Base-by-base conservation (phyloP, 1,140 invertebrate genomes). In the Hycleus phaleratus region DNA sequence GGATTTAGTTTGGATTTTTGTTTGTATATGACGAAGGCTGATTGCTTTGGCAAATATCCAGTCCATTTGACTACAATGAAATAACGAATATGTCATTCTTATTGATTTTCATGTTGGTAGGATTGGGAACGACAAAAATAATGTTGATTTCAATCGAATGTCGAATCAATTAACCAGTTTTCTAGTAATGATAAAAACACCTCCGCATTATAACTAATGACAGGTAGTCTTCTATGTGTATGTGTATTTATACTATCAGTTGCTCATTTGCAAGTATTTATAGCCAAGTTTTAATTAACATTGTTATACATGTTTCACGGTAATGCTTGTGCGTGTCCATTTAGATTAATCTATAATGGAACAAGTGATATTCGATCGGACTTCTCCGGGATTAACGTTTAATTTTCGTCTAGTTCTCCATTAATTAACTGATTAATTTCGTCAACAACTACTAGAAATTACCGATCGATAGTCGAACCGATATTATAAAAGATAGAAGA, bases 1-100 rank as follows among this genome's bases (percentile, higher is more conserved):
- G 64, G 63, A 65, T 68, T 67, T 60, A 62, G 58, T 62, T 59
- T 39, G 67, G 67, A 68, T 68, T 68, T 68, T 68, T 68, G 67
- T 66, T 63, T 63, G 64, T 54, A 58, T 49, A 18, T 18, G 18
- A 18, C 18, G 52, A 60, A 60, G 63, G 63, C 55, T 67, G 65
- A 67, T 69, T 69, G 64, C 65, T 69, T 69, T 63, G 47, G 65
- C 60, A 67, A 67, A 67, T 67, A 69, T 63, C 63, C 60, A 49
- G 40, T 62, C 18, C 63, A 63, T 66, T 68, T 54, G 51, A 58
- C 44, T 62, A 62, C 32, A 38, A 10, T 24, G 4, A 55, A 55
- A 55, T 55, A 44, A 55, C 44, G 46, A 46, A 46, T 18, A 18
- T 18, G 18, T 18, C 45, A 46, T 42, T n/a, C 40, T 4, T 42